Conservation (phyloP, 2,797 vertebrate genomes). For the Dryobates pubescens region DNA sequence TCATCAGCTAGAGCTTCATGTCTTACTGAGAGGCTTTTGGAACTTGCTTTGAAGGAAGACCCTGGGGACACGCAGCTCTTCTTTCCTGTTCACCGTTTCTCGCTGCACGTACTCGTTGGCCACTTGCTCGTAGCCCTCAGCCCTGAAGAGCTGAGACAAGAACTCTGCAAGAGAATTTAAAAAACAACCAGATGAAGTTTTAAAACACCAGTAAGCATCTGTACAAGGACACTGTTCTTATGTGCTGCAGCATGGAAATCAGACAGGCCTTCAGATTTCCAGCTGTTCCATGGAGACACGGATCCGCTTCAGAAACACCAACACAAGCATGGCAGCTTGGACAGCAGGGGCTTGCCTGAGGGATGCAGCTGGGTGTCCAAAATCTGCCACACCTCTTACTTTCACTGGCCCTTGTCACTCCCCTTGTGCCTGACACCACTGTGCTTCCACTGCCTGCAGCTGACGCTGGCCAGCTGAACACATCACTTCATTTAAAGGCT, state of each 20-base stretch:
- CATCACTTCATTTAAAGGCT: not conserved
- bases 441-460: not conserved
- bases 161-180: slow-evolving; percentile 79
- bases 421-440: not conserved
- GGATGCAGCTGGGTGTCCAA: not conserved
- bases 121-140: slow-evolving; percentile 81
- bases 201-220: slow-evolving; percentile 16
- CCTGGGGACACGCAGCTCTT: slow-evolving; percentile 89
- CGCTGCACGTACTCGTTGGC: slow-evolving; percentile 90
- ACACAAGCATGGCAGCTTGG: not conserved
- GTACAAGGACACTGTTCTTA: not conserved
- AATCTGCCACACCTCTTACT: not conserved
- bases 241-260: not conserved
- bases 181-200: not conserved
- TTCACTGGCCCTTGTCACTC: not conserved
- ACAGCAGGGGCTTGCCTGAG: not conserved
- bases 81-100: slow-evolving; percentile 96
- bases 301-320: not conserved
- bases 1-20: not conserved
- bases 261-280: slow-evolving; percentile 5
- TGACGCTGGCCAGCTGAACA: not conserved
- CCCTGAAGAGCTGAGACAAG: slow-evolving; percentile 85
- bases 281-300: not conserved
- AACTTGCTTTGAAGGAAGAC: slow-evolving; percentile 97
- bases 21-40: slow-evolving; percentile 76